Evolutionary conservation across 1,140 invertebrate genomes (phyloP).

Genomic region (Dendroctonus ponderosae): DNA sequence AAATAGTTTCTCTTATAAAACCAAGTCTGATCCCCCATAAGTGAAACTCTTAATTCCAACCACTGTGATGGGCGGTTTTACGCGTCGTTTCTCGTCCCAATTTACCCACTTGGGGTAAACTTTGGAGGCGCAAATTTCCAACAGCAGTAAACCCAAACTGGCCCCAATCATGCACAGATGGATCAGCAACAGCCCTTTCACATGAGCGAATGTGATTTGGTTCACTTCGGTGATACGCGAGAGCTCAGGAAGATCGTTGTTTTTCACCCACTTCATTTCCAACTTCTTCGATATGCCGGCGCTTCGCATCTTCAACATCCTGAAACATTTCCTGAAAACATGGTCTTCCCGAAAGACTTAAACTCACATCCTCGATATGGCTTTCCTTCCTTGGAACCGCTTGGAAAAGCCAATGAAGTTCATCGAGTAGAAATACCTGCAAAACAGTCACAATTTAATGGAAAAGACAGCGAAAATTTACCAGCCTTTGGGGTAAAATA

Average conservation of each 20-base stretch:
- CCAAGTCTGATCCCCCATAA: no score
- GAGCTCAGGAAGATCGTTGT: conserved; percentile 15
- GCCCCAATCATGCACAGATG: conserved; percentile 32
- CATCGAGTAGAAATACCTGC: conserved; percentile 38
- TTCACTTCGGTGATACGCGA: conserved; percentile 11
- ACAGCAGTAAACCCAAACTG: conserved; percentile 38
- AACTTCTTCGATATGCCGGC: conserved; percentile 40
- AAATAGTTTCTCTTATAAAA: no score
- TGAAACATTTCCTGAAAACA: conserved; percentile 8
- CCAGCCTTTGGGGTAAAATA: conserved; percentile 20
- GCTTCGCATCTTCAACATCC: conserved; percentile 38
- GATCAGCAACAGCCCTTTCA: conserved; percentile 40
- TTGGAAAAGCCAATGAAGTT: conserved; percentile 40
- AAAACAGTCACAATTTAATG: neutral
- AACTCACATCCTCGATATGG: conserved; percentile 40
- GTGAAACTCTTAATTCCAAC: no score
- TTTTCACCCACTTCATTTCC: conserved; percentile 42
- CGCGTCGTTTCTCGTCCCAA: no score
- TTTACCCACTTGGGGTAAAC: no score
- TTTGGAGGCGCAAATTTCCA: conserved; percentile 28
- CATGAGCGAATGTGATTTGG: conserved; percentile 43
- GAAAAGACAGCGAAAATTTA: neutral
- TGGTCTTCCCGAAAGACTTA: neutral
- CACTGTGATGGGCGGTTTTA: no score
- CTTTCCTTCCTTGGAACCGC: conserved; percentile 33